phyloP scores from a whole-genome alignment of 1,140 invertebrate species.

The Saccostrea cuccullata region DNA sequence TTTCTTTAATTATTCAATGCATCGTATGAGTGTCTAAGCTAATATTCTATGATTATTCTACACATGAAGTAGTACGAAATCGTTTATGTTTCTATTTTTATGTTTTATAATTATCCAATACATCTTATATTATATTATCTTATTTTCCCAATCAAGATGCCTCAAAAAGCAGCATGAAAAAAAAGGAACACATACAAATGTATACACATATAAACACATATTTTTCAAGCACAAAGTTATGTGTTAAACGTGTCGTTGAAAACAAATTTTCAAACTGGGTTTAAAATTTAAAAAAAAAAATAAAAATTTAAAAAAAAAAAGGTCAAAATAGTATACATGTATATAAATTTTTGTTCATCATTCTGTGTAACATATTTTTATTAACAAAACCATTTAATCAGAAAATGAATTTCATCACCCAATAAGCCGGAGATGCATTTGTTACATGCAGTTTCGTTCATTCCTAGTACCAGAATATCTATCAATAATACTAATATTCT shows the following conservation, averaged over 20 bases:
- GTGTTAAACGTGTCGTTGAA: not conserved
- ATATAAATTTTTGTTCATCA: constrained; percentile 11
- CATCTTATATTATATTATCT: constrained; percentile 21
- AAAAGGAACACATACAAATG: not conserved
- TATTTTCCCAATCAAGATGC: not conserved
- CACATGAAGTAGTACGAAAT: not conserved
- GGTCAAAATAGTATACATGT: not conserved
- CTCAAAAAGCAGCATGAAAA: not conserved
- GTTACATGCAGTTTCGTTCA: not conserved
- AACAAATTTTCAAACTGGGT: not conserved
- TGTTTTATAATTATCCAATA: constrained; percentile 21
- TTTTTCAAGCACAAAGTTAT: not conserved
- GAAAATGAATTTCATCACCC: not conserved
- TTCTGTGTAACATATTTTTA: not conserved
- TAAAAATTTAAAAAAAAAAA: not conserved
- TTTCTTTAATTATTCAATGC: constrained; percentile 9
- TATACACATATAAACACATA: not conserved
- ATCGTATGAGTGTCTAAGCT: not conserved
- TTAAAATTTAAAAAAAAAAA: not conserved
- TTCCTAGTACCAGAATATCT: not conserved
- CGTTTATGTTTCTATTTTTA: not conserved
- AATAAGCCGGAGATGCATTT: not conserved
- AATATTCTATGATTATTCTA: not conserved
- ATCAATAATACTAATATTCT: not conserved
- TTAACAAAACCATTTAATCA: constrained; percentile 14